phyloP scores from a whole-genome alignment of 1,140 invertebrate species.

The Hormaphis cornu region DNA sequence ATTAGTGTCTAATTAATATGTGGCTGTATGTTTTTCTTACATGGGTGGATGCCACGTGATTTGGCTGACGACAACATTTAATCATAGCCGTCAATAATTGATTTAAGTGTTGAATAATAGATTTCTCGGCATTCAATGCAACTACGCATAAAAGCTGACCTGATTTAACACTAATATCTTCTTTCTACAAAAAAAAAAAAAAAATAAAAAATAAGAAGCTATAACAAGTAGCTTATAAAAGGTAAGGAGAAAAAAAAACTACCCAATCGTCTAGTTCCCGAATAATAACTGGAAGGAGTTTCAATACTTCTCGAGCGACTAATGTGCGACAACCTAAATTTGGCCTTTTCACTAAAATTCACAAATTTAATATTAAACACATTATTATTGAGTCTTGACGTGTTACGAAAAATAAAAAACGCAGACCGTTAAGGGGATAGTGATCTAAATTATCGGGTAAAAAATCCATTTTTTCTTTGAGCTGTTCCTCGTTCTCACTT shows the following conservation, averaged over 20 bases:
- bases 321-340: slow-evolving; percentile 57
- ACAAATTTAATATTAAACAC: neutral
- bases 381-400: neutral
- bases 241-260: neutral
- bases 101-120: slow-evolving; percentile 58
- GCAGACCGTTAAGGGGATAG: slow-evolving; percentile 52
- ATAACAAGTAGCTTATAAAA: neutral
- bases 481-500: slow-evolving; percentile 64
- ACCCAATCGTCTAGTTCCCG: slow-evolving; percentile 61
- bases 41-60: slow-evolving; percentile 52
- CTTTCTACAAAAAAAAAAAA: slow-evolving; percentile 40
- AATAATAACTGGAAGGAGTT: slow-evolving; percentile 55
- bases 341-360: slow-evolving; percentile 19
- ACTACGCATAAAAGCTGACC: slow-evolving; percentile 59
- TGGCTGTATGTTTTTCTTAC: slow-evolving; percentile 42
- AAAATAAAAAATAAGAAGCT: neutral
- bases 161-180: slow-evolving; percentile 59
- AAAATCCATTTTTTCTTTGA: slow-evolving; percentile 65
- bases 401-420: neutral
- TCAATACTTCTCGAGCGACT: slow-evolving; percentile 57
- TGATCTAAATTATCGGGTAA: slow-evolving; percentile 48
- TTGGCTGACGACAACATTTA: slow-evolving; percentile 50
- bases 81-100: slow-evolving; percentile 48
- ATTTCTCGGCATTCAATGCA: slow-evolving; percentile 57
- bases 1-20: no score